Conservation (phyloP, 2,113 vertebrate genomes). For the Campylomormyrus numenius region DNA sequence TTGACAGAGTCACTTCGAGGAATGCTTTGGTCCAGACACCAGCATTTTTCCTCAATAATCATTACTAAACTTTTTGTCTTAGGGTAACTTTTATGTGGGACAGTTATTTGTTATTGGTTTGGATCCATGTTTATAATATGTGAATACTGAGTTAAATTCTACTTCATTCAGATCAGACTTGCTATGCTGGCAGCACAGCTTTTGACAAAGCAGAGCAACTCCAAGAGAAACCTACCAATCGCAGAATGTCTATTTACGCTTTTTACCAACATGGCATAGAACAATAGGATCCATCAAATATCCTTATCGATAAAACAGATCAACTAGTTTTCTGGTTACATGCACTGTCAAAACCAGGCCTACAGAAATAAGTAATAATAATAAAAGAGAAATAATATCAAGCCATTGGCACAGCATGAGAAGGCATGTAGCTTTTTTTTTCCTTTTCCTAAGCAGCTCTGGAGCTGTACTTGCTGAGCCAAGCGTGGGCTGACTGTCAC, state of each 20-base stretch:
- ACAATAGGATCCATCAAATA: neutral
- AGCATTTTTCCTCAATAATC: neutral
- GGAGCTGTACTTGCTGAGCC: neutral
- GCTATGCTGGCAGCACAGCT: neutral
- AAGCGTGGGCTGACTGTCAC: conserved; percentile 9
- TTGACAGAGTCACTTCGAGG: neutral
- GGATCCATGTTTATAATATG: neutral
- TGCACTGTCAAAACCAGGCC: neutral
- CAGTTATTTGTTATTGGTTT: neutral
- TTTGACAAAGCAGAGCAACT: neutral
- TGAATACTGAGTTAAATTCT: neutral
- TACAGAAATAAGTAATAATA: neutral
- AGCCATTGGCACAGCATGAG: neutral
- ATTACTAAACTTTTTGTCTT: neutral
- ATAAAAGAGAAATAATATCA: neutral
- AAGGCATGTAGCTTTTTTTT: neutral
- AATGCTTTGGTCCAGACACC: neutral
- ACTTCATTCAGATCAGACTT: neutral
- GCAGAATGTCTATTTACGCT: neutral
- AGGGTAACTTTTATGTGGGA: neutral
- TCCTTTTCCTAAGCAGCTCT: neutral
- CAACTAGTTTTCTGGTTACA: neutral
- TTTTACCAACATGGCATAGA: neutral
- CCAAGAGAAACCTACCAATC: neutral
- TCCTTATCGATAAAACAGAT: neutral